Evolutionary conservation across 2,888 invertebrate genomes (phyloP).

Genomic region (Cataglyphis altisquamis): DNA sequence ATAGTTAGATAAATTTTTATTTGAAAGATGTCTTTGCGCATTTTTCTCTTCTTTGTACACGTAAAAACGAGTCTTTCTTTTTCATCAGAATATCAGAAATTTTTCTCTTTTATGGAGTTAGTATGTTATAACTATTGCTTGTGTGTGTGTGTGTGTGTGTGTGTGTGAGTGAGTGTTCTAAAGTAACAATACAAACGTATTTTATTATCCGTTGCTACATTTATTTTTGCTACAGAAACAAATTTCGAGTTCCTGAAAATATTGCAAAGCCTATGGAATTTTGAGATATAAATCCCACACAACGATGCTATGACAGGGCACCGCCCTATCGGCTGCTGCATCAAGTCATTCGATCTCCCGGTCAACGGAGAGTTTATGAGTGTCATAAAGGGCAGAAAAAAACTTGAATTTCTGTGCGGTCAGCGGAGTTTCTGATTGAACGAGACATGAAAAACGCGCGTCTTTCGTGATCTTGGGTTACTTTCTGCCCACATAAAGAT

Average conservation of each 20-base stretch:
- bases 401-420: constrained; percentile 58
- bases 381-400: constrained; percentile 48
- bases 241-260: constrained; percentile 26
- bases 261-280: constrained; percentile 14
- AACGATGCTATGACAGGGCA: constrained; percentile 3
- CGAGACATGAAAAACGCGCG: constrained; percentile 53
- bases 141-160: too few species aligned
- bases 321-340: constrained; percentile 19
- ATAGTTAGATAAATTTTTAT: neutral
- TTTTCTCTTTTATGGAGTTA: neutral
- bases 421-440: constrained; percentile 43
- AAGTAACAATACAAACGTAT: neutral
- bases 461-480: constrained; percentile 10
- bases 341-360: constrained; percentile 31
- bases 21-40: neutral
- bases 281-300: constrained; percentile 35
- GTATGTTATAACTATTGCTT: neutral
- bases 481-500: constrained; percentile 41
- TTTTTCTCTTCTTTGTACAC: neutral
- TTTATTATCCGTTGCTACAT: neutral
- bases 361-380: constrained; percentile 48
- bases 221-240: neutral
- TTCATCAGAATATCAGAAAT: neutral
- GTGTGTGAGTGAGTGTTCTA: neutral
- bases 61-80: neutral